Evolutionary conservation across 1,140 invertebrate species (phyloP).

Genomic region (Sitophilus oryzae): DNA sequence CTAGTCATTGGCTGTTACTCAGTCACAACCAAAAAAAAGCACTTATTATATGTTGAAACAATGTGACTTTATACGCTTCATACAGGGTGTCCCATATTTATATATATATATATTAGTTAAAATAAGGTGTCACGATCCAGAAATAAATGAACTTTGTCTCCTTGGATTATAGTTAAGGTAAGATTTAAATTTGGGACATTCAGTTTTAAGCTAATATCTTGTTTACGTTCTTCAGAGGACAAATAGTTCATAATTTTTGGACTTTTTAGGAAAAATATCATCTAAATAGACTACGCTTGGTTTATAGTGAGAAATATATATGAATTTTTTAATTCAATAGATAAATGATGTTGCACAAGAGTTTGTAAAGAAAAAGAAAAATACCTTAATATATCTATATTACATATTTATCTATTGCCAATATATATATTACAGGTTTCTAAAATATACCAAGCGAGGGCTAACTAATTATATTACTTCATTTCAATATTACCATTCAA

Average conservation of each 20-base stretch:
- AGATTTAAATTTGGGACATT: slow-evolving; percentile 11
- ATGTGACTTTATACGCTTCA: slow-evolving; percentile 9
- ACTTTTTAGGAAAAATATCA: slow-evolving; percentile 5
- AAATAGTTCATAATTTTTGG: not conserved
- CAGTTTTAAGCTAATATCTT: not conserved
- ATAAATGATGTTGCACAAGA: not conserved
- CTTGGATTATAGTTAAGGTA: slow-evolving; percentile 2
- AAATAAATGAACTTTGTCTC: too few relatives aligned
- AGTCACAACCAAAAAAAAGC: slow-evolving; percentile 33
- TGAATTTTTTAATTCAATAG: not conserved
- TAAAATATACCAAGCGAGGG: slow-evolving; percentile 3
- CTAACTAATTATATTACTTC: slow-evolving; percentile 4
- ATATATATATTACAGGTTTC: too few relatives aligned
- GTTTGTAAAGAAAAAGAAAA: not conserved
- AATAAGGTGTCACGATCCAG: too few relatives aligned
- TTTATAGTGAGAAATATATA: not conserved
- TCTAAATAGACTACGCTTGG: slow-evolving; percentile 6
- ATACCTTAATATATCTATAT: not conserved
- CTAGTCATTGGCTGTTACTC: slow-evolving; percentile 39
- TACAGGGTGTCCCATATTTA: slow-evolving; percentile 17
- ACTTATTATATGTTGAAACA: slow-evolving; percentile 25
- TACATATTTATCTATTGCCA: not conserved
- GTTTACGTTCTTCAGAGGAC: slow-evolving; percentile 3
- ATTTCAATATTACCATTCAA: slow-evolving; percentile 13
- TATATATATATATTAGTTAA: not conserved